A percentile compares a stretch with the other conserved stretches of the same genome.
Evolutionary conservation across 2,797 vertebrate species (phyloP).

Genomic region (Tragopan temminckii): DNA sequence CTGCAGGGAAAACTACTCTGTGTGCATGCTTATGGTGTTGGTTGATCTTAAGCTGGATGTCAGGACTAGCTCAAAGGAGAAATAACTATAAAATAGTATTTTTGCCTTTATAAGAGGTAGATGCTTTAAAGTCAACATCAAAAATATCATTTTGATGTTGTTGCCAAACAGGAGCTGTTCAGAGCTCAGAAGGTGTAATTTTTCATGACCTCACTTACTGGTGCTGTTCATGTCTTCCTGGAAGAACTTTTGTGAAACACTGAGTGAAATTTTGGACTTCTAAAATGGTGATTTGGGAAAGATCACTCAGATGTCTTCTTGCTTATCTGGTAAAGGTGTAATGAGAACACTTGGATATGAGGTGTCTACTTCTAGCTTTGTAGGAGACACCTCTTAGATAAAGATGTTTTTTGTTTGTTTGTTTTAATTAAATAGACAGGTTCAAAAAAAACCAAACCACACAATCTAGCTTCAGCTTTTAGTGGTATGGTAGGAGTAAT

Average conservation of each 20-base stretch:
- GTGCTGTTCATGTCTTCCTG: background rate
- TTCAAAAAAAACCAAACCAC: background rate
- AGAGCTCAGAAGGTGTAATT: background rate
- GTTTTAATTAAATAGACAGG: background rate
- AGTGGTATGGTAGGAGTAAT: background rate
- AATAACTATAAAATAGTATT: background rate
- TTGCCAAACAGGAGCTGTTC: background rate
- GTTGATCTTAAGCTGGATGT: background rate
- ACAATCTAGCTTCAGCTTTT: background rate
- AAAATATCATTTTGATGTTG: background rate
- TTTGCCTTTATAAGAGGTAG: background rate
- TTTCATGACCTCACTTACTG: background rate
- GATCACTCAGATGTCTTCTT: background rate
- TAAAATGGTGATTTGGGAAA: background rate
- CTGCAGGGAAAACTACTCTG: background rate
- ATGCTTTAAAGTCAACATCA: background rate
- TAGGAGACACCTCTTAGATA: background rate
- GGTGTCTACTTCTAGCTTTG: background rate
- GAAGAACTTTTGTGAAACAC: background rate
- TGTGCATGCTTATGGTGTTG: background rate
- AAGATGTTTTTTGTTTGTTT: background rate
- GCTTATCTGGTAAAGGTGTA: background rate
- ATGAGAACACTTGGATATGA: background rate
- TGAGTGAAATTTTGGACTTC: background rate
- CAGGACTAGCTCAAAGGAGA: background rate